Percentiles rank a stretch among this genome's conserved stretches.
phyloP scores from a whole-genome alignment of 2,888 invertebrate genomes.

The Thymelicus acteon region DNA sequence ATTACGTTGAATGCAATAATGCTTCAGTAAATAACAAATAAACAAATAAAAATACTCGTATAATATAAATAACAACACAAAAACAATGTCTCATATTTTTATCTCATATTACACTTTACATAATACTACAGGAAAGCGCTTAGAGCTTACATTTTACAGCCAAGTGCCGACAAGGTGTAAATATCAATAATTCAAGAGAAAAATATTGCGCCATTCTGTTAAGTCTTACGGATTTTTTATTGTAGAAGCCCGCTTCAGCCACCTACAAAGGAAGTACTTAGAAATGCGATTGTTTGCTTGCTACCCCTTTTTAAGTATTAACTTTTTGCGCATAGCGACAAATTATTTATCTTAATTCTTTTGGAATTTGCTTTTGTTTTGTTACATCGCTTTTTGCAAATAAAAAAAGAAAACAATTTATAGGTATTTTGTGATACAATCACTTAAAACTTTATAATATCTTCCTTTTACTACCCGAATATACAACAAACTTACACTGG shows the following conservation, averaged over 20 bases:
- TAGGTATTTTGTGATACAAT: too few species aligned
- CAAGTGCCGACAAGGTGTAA: slow-evolving; percentile 25
- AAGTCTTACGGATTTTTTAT: slow-evolving; percentile 29
- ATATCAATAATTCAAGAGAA: slow-evolving; percentile 32
- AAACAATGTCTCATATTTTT: slow-evolving; percentile 1
- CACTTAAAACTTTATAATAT: too few species aligned
- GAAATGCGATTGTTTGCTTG: slow-evolving; percentile 26
- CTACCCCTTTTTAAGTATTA: slow-evolving; percentile 29
- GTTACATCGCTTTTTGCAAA: not conserved
- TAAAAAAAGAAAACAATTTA: not conserved
- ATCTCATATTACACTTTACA: not conserved
- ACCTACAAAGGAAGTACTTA: slow-evolving; percentile 27
- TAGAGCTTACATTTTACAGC: slow-evolving; percentile 12
- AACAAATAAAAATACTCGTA: too few species aligned
- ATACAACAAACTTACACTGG: too few species aligned
- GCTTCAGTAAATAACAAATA: too few species aligned
- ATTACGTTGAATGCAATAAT: too few species aligned
- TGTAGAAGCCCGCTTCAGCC: slow-evolving; percentile 20
- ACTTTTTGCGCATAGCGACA: slow-evolving; percentile 26
- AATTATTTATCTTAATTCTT: slow-evolving; percentile 10
- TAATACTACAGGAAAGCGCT: slow-evolving; percentile 1
- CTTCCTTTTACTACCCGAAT: too few species aligned
- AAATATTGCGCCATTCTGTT: slow-evolving; percentile 28
- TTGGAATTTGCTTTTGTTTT: slow-evolving; percentile 24
- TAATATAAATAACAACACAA: too few species aligned